Percentiles rank a stretch among this genome's conserved stretches.
Evolutionary conservation across 2,113 vertebrate species (phyloP).

Genomic region (Pleuronectes platessa): DNA sequence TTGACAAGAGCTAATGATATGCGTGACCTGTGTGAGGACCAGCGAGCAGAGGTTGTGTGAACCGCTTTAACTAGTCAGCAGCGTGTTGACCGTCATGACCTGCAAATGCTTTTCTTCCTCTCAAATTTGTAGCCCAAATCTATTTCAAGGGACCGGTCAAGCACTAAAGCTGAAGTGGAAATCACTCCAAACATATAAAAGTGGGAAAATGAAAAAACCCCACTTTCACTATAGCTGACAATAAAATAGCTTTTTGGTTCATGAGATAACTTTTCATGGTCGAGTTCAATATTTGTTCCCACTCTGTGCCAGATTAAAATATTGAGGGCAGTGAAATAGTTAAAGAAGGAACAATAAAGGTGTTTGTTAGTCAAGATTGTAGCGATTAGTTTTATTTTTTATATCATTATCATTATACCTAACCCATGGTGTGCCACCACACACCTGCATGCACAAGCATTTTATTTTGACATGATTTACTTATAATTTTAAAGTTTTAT

Average conservation of each 20-base stretch:
- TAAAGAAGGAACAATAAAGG: neutral
- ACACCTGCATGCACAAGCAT: neutral
- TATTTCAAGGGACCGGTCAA: neutral
- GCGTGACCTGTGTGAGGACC: constrained; percentile 47
- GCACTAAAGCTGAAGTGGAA: neutral
- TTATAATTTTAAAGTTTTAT: neutral
- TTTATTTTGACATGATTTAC: constrained; percentile 7
- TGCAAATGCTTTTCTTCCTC: constrained; percentile 23
- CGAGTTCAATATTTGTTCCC: neutral
- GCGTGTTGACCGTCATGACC: constrained; percentile 46
- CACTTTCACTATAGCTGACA: neutral
- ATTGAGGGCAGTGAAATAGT: neutral
- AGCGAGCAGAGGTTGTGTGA: constrained; percentile 65
- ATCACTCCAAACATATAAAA: neutral
- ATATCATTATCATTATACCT: too few species aligned
- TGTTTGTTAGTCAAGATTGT: neutral
- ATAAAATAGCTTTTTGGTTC: neutral
- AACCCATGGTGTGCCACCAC: constrained; percentile 17
- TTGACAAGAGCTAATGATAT: constrained; percentile 63
- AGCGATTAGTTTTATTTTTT: neutral
- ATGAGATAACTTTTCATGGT: neutral
- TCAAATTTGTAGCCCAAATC: neutral
- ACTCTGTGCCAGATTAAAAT: neutral
- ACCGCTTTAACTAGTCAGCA: constrained; percentile 36
- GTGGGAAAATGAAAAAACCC: neutral